A percentile compares a stretch with the other conserved stretches of the same genome.
Conservation (phyloP, 2,113 vertebrate genomes). For the Poecilia latipinna region DNA sequence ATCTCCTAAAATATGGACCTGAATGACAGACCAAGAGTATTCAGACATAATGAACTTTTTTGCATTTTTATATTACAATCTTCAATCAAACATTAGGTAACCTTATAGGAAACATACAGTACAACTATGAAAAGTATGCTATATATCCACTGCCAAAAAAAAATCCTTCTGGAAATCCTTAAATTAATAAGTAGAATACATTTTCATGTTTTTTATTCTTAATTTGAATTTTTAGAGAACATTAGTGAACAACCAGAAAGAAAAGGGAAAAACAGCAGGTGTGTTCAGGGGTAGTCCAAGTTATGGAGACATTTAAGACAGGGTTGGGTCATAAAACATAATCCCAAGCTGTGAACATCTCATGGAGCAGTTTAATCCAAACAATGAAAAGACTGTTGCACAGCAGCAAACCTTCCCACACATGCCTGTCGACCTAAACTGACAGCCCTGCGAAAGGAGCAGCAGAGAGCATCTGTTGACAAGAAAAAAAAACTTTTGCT, state of each 20-base stretch:
- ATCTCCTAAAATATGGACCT: not conserved
- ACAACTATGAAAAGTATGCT: not conserved
- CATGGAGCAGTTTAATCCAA: not conserved
- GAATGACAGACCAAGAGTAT: not conserved
- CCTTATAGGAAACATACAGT: too few relatives aligned
- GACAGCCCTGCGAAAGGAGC: not conserved
- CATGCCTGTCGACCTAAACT: conserved; percentile 5
- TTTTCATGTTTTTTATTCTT: not conserved
- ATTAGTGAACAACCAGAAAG: too few relatives aligned
- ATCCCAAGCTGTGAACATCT: too few relatives aligned
- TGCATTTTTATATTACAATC: too few relatives aligned
- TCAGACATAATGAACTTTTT: too few relatives aligned
- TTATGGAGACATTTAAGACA: too few relatives aligned
- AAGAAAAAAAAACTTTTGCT: not conserved
- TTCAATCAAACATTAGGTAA: too few relatives aligned
- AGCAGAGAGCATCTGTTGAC: not conserved
- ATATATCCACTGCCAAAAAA: not conserved
- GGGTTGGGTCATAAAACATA: too few relatives aligned
- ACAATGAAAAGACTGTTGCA: not conserved
- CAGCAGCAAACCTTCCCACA: not conserved
- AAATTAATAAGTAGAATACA: not conserved
- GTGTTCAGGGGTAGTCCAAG: too few relatives aligned
- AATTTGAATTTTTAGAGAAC: too few relatives aligned
- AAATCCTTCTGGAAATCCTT: not conserved
- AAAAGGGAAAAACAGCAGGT: too few relatives aligned